Percentiles rank a stretch among this genome's conserved stretches.
Conservation (phyloP, 2,113 vertebrate species). For the Eidolon helvum region DNA sequence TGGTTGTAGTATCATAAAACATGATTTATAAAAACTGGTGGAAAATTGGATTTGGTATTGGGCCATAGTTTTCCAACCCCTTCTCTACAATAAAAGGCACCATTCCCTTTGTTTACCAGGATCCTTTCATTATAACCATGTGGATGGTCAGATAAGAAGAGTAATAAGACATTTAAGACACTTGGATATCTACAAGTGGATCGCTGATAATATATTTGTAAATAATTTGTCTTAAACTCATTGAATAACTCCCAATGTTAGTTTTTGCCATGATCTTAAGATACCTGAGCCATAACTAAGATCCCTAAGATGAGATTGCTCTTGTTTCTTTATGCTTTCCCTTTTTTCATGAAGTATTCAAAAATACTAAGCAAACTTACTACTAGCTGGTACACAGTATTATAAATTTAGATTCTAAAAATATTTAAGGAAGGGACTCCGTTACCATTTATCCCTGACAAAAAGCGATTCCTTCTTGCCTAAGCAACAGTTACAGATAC, state of each 20-base stretch:
- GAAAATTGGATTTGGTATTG: background rate
- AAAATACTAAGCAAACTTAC: background rate
- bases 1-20: background rate
- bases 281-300: background rate
- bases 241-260: background rate
- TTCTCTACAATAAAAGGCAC: background rate
- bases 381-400: background rate
- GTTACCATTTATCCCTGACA: background rate
- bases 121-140: background rate
- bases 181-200: background rate
- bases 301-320: background rate
- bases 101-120: background rate
- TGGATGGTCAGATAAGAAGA: background rate
- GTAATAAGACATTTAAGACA: background rate
- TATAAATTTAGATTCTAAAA: background rate
- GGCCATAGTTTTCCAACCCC: background rate
- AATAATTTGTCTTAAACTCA: background rate
- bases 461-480: background rate
- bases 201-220: background rate
- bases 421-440: background rate
- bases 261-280: constrained; percentile 26
- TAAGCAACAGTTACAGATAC: background rate
- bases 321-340: background rate
- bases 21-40: background rate
- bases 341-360: constrained; percentile 16